phyloP scores from a whole-genome alignment of 2,888 invertebrate genomes.

The Pyrgus malvae region DNA sequence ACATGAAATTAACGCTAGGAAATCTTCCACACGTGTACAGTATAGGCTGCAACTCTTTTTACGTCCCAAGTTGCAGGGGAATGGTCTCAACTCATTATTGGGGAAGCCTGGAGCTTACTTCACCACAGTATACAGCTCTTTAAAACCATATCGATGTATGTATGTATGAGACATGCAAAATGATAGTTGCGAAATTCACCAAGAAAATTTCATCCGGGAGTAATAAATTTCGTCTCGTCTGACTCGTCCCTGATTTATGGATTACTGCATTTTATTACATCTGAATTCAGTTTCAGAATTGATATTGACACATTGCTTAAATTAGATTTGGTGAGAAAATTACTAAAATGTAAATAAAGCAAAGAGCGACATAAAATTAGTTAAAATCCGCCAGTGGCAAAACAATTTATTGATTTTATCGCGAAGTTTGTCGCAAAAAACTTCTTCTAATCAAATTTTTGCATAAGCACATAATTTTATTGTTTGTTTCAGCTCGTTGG shows the following conservation, averaged over 20 bases:
- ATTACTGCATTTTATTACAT: slow-evolving; percentile 12
- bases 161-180: neutral
- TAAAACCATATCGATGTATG: neutral
- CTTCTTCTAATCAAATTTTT: slow-evolving; percentile 5
- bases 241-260: slow-evolving; percentile 16
- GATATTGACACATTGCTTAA: neutral
- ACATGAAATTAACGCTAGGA: too few species aligned
- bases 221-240: slow-evolving; percentile 11
- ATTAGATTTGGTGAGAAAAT: slow-evolving; percentile 1
- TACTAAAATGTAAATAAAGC: slow-evolving; percentile 8
- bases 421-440: neutral
- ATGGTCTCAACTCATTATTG: too few species aligned
- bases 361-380: slow-evolving; percentile 6
- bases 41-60: too few species aligned
- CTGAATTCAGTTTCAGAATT: neutral
- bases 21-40: too few species aligned
- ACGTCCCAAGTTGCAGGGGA: too few species aligned
- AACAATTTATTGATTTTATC: slow-evolving; percentile 2
- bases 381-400: neutral
- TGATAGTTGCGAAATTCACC: slow-evolving; percentile 9
- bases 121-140: too few species aligned
- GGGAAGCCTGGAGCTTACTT: too few species aligned
- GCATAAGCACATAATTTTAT: neutral
- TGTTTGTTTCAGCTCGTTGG: neutral
- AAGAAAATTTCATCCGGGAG: slow-evolving; percentile 7